phyloP scores from a whole-genome alignment of 2,113 vertebrate genomes.

The Trachemys scripta region DNA sequence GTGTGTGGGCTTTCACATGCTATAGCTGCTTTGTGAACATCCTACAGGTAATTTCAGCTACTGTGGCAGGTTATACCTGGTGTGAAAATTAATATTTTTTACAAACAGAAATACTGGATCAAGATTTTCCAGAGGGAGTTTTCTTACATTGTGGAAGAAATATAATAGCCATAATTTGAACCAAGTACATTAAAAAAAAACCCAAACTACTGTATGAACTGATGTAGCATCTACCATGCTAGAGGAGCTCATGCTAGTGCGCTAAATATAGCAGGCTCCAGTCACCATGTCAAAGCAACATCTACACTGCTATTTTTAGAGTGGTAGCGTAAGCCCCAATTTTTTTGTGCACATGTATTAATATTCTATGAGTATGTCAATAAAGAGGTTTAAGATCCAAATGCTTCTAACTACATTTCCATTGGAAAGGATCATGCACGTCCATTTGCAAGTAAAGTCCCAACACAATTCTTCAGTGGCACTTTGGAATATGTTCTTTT shows the following conservation, averaged over 20 bases:
- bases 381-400: not conserved
- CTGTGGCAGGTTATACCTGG: slow-evolving; percentile 4
- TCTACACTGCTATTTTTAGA: not conserved
- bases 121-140: not conserved
- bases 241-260: not conserved
- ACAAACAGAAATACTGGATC: accelerated
- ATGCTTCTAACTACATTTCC: not conserved
- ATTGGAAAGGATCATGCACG: not conserved
- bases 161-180: slow-evolving; percentile 37
- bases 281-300: not conserved
- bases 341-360: not conserved
- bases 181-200: not conserved
- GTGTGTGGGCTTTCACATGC: slow-evolving; percentile 22
- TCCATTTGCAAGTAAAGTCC: not conserved
- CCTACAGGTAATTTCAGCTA: slow-evolving; percentile 37
- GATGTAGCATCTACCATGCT: not conserved
- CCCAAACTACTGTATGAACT: not conserved
- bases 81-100: not conserved
- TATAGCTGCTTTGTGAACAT: slow-evolving; percentile 43
- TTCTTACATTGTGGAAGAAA: not conserved
- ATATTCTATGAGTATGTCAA: not conserved
- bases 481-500: not conserved
- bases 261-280: not conserved
- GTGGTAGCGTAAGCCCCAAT: not conserved
- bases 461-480: not conserved